Evolutionary conservation across 1,140 invertebrate genomes (phyloP).

Genomic region (Eriosoma lanigerum): DNA sequence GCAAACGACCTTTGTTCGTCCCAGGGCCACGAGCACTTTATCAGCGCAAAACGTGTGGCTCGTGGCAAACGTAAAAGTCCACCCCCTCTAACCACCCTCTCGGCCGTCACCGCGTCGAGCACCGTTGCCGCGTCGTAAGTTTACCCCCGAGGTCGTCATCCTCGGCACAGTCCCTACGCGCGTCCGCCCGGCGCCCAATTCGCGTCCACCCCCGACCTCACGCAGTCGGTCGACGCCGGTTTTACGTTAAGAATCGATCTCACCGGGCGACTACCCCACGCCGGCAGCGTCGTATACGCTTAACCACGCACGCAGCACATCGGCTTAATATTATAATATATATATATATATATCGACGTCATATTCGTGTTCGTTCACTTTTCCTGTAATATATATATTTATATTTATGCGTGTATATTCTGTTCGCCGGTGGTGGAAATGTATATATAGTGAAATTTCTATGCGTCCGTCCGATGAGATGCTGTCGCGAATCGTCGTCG

Average conservation of each 20-base stretch:
- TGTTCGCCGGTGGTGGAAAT: background rate
- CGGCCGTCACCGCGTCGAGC: background rate
- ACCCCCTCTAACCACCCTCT: background rate
- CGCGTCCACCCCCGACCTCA: background rate
- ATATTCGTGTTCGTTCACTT: too few relatives aligned
- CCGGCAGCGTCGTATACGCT: background rate
- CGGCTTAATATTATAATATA: background rate
- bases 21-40: constrained; percentile 38
- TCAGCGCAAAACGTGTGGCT: constrained; percentile 42
- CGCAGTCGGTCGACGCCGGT: background rate
- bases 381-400: too few relatives aligned
- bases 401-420: too few relatives aligned
- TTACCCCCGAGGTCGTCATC: constrained; percentile 26
- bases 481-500: background rate
- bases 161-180: background rate
- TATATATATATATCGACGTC: background rate
- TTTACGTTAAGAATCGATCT: constrained; percentile 23
- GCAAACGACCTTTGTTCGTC: constrained; percentile 45
- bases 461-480: background rate
- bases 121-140: background rate
- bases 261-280: constrained; percentile 28
- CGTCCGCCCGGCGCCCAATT: constrained; percentile 31
- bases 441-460: background rate
- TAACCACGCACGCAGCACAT: background rate
- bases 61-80: constrained; percentile 49